A percentile compares a stretch with the other conserved stretches of the same genome.
Conservation (phyloP, 1,140 invertebrate genomes). For the Drosophila mayri region DNA sequence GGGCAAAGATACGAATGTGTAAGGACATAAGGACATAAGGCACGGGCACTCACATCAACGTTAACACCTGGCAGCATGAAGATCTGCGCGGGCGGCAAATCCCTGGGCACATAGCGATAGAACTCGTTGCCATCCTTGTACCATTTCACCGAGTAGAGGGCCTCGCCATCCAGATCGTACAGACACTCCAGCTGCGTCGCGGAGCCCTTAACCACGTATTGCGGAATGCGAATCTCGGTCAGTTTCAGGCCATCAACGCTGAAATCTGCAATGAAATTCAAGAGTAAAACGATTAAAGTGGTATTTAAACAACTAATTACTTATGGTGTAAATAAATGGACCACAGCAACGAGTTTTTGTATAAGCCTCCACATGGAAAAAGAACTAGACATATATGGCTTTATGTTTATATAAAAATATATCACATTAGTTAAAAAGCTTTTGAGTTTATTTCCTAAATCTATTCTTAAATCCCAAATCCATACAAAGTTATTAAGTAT, state of each 20-base stretch:
- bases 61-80: slow-evolving; percentile 88
- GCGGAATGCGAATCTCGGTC: slow-evolving; percentile 88
- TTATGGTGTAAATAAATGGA: neutral
- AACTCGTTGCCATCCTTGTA: slow-evolving; percentile 92
- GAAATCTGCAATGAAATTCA: slow-evolving; percentile 73
- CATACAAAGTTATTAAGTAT: neutral
- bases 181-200: slow-evolving; percentile 87
- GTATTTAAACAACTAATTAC: slow-evolving; percentile 5
- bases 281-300: slow-evolving; percentile 17
- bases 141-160: slow-evolving; percentile 92
- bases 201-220: slow-evolving; percentile 88
- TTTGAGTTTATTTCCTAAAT: too few species aligned
- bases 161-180: slow-evolving; percentile 88
- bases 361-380: neutral
- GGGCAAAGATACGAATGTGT: slow-evolving; percentile 2
- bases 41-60: slow-evolving; percentile 87
- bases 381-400: too few species aligned
- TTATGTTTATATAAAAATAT: too few species aligned
- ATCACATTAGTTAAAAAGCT: too few species aligned
- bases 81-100: slow-evolving; percentile 87
- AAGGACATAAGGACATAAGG: slow-evolving; percentile 12
- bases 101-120: slow-evolving; percentile 91
- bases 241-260: slow-evolving; percentile 86
- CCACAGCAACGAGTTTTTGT: neutral
- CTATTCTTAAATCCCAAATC: neutral